phyloP scores from a whole-genome alignment of 2,797 vertebrate species.

The Acrossocheilus wenchowensis region DNA sequence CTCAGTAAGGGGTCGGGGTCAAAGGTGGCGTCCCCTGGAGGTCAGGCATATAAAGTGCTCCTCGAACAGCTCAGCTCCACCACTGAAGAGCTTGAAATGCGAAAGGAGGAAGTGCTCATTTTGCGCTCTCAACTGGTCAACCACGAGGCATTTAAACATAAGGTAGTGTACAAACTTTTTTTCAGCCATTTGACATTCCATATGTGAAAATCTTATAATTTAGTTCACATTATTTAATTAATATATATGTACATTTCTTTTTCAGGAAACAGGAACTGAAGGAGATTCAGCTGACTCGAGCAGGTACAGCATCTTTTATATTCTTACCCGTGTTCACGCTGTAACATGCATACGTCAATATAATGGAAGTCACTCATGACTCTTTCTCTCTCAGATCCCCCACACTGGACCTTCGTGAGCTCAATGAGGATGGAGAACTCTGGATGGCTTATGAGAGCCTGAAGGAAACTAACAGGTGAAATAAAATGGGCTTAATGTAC shows the following conservation, averaged over 20 bases:
- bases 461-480: constrained; percentile 95
- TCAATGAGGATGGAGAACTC: constrained; percentile 96
- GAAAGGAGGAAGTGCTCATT: constrained; percentile 96
- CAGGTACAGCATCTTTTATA: constrained; percentile 38
- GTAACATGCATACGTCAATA: not conserved
- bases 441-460: constrained; percentile 94
- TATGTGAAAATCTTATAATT: not conserved
- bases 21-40: constrained; percentile 80
- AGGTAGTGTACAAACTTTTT: constrained; percentile 73
- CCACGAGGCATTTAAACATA: constrained; percentile 89
- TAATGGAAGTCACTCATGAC: not conserved
- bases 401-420: constrained; percentile 82
- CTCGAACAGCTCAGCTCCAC: constrained; percentile 91
- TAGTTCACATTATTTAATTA: too few relatives aligned
- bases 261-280: constrained; percentile 50
- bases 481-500: not conserved
- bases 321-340: not conserved
- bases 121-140: constrained; percentile 92
- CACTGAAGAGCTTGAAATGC: constrained; percentile 91
- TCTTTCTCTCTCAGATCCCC: constrained; percentile 64
- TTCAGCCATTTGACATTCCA: not conserved
- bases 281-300: constrained; percentile 49
- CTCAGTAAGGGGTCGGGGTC: constrained; percentile 80
- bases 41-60: constrained; percentile 86
- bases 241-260: not conserved